Base-by-base conservation (phyloP, 2,888 invertebrate species). In the Apamea crenata region DNA sequence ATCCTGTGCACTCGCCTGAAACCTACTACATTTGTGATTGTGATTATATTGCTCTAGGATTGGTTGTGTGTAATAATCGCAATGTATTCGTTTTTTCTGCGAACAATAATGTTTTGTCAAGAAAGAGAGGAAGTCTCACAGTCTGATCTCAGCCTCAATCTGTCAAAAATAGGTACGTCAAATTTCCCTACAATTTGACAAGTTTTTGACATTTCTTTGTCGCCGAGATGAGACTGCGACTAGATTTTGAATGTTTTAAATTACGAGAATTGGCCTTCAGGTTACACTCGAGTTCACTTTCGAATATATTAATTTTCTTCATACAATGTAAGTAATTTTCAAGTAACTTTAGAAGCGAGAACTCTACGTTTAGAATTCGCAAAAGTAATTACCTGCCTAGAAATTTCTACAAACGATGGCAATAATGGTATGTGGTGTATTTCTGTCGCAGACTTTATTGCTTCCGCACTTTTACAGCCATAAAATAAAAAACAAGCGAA, bases 401-500 rank as follows among this genome's bases (percentile, higher is more conserved):
- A 74, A 59, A 79, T n/a, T 77, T 72, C 68, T 68, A 77, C 71
- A 56, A 77, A 59, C 53, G 61, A 40, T 59, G 21, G 59, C 72
- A 80, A 66, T 69, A 82, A 61, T 25, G 53, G 21, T 71, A 50
- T 67, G 61, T 69, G 36, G 50, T 44, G 40, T 69, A 73, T 74
- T 78, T 81, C 59, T 79, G 80, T 83, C 71, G 80, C 78, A 70
- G n/a, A 47, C 59, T 74, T 84, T 78, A 90, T 82, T 79, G 78
- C 86, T 86, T 87, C 86, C 80, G 78, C 69, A 76, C 86, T 88
- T 87, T 89, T 83, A 86, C 82, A 73, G 59, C 14, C 67, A 69
- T 88, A 89, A 86, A 84, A 69, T 88, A 89, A 86, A 84, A 87
- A 90, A 84, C 83, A 73, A 87, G 71, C 84, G 87, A 89, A 84